Conservation (phyloP, 1,140 invertebrate genomes). For the Saccostrea cuccullata region DNA sequence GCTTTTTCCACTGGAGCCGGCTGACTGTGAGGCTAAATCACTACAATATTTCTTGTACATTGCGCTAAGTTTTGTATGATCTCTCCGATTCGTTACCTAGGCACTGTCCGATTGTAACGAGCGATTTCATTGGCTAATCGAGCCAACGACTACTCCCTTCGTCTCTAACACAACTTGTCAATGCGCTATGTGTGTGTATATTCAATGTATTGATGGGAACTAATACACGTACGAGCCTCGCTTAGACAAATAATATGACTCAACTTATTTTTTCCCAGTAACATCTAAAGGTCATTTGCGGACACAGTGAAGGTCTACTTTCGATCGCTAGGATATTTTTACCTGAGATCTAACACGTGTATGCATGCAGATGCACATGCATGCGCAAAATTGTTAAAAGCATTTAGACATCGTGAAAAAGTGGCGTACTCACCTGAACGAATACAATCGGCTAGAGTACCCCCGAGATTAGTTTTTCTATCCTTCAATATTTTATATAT, state of each 20-base stretch:
- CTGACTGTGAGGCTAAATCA: slow-evolving; percentile 4
- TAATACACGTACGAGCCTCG: neutral
- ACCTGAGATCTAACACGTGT: slow-evolving; percentile 1
- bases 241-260: slow-evolving; percentile 16
- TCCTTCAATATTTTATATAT: slow-evolving; percentile 55
- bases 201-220: neutral
- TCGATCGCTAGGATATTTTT: neutral
- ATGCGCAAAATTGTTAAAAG: neutral
- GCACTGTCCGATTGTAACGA: neutral
- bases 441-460: slow-evolving; percentile 58
- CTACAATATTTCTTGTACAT: slow-evolving; percentile 26
- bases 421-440: slow-evolving; percentile 51
- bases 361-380: neutral
- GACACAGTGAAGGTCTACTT: neutral
- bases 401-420: neutral
- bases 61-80: slow-evolving; percentile 27
- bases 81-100: slow-evolving; percentile 32
- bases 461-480: slow-evolving; percentile 55
- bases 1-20: neutral
- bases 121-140: slow-evolving; percentile 15
- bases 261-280: neutral
- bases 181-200: neutral
- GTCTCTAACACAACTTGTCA: neutral
- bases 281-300: slow-evolving; percentile 19
- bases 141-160: neutral